Base-by-base conservation (phyloP, 92 coral and sea anemone species). In the Umimayanthus chanpuru region DNA sequence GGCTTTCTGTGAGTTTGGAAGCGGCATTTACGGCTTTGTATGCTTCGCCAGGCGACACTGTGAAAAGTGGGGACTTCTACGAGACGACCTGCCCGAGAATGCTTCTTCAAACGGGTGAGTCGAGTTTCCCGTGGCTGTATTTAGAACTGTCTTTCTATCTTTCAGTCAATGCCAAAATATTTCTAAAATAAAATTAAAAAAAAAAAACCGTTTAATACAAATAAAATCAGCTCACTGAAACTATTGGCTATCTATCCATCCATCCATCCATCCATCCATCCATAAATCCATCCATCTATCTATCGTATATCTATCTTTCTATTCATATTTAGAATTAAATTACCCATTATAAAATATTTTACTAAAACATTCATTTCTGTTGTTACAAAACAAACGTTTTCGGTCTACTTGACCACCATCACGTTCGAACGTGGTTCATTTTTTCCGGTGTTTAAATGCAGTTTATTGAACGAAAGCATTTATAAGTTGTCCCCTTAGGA, bases 91-190 rank as follows among this genome's bases (percentile, higher is more conserved):
- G 87, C 71, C 87, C 87, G 40, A 78, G 87, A n/a, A 83, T 83
- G 87, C 71, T 83, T 25, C 87, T 83, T 83, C 87, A 83, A 41
- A 83, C 87, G 41, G 87, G 87, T 83, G 40, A 73, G 76, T 68
- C 20, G 39, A 47, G 20, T 44, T 83, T 23, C 43, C 43, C 9
- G 32, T 26, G 36, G 2, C 0, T 72, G 41, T 72, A 7, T 28
- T 3, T 72, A 26, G 15, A 70, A 28, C 10, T 68, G 29, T 70
- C 39, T 70, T 4, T 23, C 39, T 70, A 23, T 23, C 39, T 70
- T 32, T 32, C 36, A 32, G 2, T 32, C 36, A 32, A 23, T 70
- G 9, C 8, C 39, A 3, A 25, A 25, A 12, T 70, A n/a, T 70
- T 14, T 28, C 14, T 70, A 32, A 32, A 32, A 32, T 32, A 32